Conservation (phyloP, 1,140 invertebrate genomes). For the Kradibia gibbosae region DNA sequence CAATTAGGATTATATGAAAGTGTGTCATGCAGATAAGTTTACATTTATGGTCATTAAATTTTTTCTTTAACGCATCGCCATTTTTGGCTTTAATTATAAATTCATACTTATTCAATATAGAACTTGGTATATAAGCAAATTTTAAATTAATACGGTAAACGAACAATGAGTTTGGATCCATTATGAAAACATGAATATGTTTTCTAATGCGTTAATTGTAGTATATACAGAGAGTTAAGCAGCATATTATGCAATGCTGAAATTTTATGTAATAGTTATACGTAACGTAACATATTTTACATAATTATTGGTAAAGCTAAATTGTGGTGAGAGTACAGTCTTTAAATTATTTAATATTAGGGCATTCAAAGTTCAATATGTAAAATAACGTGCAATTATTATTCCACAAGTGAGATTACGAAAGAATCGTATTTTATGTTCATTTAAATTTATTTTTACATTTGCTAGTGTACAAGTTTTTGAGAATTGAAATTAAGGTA, state of each 20-base stretch:
- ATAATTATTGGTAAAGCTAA: not conserved
- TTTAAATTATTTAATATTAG: not conserved
- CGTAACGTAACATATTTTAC: not conserved
- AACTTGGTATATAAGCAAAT: not conserved
- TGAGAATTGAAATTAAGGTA: not conserved
- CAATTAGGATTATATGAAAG: not conserved
- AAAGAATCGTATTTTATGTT: not conserved
- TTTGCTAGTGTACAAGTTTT: not conserved
- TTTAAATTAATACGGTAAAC: not conserved
- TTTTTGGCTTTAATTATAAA: not conserved
- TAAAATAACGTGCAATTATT: slow-evolving; percentile 1
- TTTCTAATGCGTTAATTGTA: slow-evolving; percentile 3
- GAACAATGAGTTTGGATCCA: not conserved
- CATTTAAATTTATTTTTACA: not conserved
- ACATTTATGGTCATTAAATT: not conserved
- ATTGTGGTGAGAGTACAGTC: not conserved
- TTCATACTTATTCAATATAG: too few relatives aligned
- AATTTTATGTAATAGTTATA: too few relatives aligned
- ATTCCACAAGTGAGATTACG: not conserved
- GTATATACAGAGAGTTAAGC: not conserved
- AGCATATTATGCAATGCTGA: not conserved
- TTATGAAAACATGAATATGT: too few relatives aligned
- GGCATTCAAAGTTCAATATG: not conserved
- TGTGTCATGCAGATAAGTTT: not conserved
- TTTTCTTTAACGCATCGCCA: not conserved